Percentiles rank a stretch among this genome's conserved stretches.
Conservation (phyloP, 2,888 invertebrate species). For the Leptinotarsa peninsularis region DNA sequence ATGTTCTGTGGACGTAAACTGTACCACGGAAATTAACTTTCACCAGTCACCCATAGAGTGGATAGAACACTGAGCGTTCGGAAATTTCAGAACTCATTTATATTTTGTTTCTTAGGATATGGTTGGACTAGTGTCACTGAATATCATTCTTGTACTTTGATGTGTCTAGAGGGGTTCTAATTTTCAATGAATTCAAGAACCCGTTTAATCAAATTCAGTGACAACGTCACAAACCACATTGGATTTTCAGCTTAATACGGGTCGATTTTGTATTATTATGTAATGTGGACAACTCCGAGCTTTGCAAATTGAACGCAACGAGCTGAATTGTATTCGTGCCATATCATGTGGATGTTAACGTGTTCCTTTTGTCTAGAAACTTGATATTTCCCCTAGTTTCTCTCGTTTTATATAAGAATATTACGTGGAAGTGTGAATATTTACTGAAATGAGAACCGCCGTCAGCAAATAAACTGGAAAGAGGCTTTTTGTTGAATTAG, state of each 20-base stretch:
- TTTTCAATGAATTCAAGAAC: too few species aligned
- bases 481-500: background rate
- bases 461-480: background rate
- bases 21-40: too few species aligned
- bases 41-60: too few species aligned
- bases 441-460: background rate
- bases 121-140: too few species aligned
- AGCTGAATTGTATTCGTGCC: conserved; percentile 3
- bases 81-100: too few species aligned
- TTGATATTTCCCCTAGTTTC: background rate
- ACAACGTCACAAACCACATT: background rate
- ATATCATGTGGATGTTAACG: background rate
- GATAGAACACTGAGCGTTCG: too few species aligned
- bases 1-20: too few species aligned
- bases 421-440: background rate
- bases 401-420: background rate
- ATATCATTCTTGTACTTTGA: too few species aligned
- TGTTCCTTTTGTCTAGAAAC: background rate
- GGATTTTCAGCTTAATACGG: background rate
- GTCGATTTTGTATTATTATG: background rate
- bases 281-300: background rate
- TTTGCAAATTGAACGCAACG: background rate
- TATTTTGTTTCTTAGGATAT: too few species aligned
- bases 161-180: too few species aligned
- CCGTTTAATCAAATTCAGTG: too few species aligned